Evolutionary conservation across 2,113 vertebrate genomes (phyloP).

Genomic region (Odocoileus virginianus): DNA sequence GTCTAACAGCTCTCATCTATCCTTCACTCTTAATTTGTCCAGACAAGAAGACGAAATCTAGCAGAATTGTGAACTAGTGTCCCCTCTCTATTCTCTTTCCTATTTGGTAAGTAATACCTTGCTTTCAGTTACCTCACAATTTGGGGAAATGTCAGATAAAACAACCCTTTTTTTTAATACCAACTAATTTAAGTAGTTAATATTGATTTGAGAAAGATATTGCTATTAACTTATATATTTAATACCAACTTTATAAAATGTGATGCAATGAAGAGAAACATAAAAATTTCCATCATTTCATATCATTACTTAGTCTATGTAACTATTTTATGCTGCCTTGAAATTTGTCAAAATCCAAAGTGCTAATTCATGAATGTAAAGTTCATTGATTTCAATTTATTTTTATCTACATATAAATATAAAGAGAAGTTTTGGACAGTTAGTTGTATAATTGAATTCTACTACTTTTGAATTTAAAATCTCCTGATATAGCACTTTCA

Average conservation of each 20-base stretch:
- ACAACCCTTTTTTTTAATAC: neutral
- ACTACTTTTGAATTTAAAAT: neutral
- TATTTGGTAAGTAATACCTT: neutral
- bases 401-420: constrained; percentile 10
- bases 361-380: constrained; percentile 50
- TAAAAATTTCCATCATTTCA: constrained; percentile 40
- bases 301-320: constrained; percentile 49
- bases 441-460: neutral
- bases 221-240: constrained; percentile 36
- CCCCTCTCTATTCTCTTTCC: neutral
- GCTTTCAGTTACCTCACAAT: constrained; percentile 3
- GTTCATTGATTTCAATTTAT: constrained; percentile 37
- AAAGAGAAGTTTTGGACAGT: neutral
- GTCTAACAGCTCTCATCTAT: too few relatives aligned
- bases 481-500: neutral
- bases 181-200: constrained; percentile 21
- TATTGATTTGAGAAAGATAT: constrained; percentile 24
- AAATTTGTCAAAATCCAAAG: constrained; percentile 27
- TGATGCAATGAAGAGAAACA: constrained; percentile 32
- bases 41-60: neutral
- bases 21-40: neutral
- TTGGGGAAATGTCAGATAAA: constrained; percentile 28
- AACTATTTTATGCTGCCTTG: constrained; percentile 41
- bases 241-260: constrained; percentile 45
- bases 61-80: neutral